These are phyloP conservation scores for Plagodis pulveraria DNA, from an alignment of 2,888 invertebrate genomes.

Conservation along the genomic window DNA sequence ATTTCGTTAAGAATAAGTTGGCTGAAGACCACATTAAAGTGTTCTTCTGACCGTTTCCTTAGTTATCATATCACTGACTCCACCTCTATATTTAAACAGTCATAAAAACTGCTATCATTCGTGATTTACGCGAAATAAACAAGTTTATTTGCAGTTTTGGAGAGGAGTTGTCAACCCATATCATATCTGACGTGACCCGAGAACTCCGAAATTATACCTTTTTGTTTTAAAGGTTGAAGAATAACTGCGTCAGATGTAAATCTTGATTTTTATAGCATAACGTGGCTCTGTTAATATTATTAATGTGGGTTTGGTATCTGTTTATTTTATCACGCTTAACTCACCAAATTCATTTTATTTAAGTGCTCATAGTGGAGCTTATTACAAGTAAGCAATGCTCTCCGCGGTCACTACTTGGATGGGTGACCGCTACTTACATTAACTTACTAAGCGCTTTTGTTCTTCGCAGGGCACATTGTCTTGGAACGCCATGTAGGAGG, in stretches of 20 bases:
- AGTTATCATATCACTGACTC: not conserved
- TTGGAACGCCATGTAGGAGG: no score
- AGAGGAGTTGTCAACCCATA: constrained; percentile 55
- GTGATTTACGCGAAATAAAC: constrained; percentile 35
- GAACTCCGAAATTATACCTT: constrained; percentile 27
- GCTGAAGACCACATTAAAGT: no score
- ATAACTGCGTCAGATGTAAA: constrained; percentile 9
- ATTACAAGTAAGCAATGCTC: no score
- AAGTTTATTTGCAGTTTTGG: constrained; percentile 36
- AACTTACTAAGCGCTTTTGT: no score
- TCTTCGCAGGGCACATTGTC: no score
- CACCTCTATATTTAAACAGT: constrained; percentile 20
- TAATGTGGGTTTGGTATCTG: not conserved
- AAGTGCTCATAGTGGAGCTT: no score
- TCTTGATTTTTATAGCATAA: not conserved
- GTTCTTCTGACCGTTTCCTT: not conserved
- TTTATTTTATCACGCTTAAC: no score
- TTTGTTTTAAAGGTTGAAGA: constrained; percentile 28
- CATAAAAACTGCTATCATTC: constrained; percentile 19
- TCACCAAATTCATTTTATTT: no score
- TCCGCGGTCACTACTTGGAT: no score
- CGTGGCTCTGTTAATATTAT: not conserved
- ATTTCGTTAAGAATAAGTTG: no score
- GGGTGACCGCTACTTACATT: no score
- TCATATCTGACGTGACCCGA: constrained; percentile 48